Percentiles rank a stretch among this genome's conserved stretches.
phyloP scores from a whole-genome alignment of 2,888 invertebrate genomes.

The Pyrrhia umbra region DNA sequence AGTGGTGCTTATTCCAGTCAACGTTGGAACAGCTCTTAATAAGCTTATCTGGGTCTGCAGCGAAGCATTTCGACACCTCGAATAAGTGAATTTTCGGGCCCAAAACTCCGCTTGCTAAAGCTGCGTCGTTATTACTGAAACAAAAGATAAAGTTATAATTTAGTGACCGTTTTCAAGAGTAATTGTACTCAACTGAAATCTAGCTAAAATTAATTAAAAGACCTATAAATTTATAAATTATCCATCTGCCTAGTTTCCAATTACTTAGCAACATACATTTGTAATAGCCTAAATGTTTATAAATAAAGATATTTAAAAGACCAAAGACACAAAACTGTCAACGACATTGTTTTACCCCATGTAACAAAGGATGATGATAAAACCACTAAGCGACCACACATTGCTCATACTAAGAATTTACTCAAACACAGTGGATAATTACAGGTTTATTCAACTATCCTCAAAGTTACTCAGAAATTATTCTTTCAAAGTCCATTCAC shows the following conservation, averaged over 20 bases:
- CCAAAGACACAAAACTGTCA: neutral
- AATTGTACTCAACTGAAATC: neutral
- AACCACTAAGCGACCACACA: neutral
- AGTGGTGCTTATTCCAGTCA: constrained; percentile 54
- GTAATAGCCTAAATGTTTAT: neutral
- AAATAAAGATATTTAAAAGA: neutral
- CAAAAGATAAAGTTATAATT: constrained; percentile 14
- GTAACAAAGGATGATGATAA: neutral
- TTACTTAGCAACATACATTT: neutral
- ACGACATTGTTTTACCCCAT: neutral
- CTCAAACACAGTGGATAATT: neutral
- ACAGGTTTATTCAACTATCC: neutral
- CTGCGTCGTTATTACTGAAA: constrained; percentile 7
- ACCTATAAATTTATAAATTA: neutral
- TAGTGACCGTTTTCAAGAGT: constrained; percentile 2
- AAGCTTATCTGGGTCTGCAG: constrained; percentile 67
- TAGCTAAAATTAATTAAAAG: neutral
- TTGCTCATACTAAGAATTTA: neutral
- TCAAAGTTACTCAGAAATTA: constrained; percentile 7
- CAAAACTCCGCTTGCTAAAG: constrained; percentile 13
- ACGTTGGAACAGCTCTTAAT: constrained; percentile 58
- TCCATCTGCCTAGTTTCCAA: neutral
- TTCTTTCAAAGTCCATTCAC: constrained; percentile 23
- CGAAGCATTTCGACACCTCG: constrained; percentile 49
- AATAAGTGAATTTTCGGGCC: constrained; percentile 47